Percentiles rank a stretch among this genome's conserved stretches.
These are phyloP conservation scores for Sycobia sp. DNA, from an alignment of 1,140 invertebrate species.

Conservation along the genomic window DNA sequence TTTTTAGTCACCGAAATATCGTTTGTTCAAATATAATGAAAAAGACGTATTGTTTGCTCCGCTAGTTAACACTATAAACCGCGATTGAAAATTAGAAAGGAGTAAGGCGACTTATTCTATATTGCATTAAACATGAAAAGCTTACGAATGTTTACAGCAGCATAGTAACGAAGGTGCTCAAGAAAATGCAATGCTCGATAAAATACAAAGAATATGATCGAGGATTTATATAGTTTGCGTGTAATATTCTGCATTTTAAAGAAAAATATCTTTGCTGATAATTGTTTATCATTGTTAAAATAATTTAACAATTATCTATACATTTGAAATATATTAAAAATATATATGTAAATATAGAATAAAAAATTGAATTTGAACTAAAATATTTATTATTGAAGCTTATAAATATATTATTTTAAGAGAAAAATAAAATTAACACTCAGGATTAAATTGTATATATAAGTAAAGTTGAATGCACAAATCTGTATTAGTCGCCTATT, in stretches of 20 bases:
- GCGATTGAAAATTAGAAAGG: too few species aligned
- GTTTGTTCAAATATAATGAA: too few species aligned
- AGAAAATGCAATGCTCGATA: not conserved
- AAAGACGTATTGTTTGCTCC: too few species aligned
- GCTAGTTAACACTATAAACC: too few species aligned
- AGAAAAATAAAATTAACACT: not conserved
- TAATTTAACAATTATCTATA: not conserved
- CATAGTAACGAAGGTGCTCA: not conserved
- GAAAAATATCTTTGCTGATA: not conserved
- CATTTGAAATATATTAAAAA: not conserved
- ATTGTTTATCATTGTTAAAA: not conserved
- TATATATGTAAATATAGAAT: constrained; percentile 9
- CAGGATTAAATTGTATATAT: constrained; percentile 14
- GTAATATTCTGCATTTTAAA: not conserved
- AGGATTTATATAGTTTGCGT: not conserved
- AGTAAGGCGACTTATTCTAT: too few species aligned
- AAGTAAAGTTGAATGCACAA: not conserved
- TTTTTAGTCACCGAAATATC: too few species aligned
- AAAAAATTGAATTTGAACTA: not conserved
- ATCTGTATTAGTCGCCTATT: not conserved
- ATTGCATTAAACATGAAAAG: not conserved
- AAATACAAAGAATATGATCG: not conserved
- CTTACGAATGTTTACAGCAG: not conserved
- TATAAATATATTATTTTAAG: not conserved
- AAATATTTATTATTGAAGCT: constrained; percentile 3